Base-by-base conservation (phyloP, 2,888 invertebrate species). In the Dynastes maya region DNA sequence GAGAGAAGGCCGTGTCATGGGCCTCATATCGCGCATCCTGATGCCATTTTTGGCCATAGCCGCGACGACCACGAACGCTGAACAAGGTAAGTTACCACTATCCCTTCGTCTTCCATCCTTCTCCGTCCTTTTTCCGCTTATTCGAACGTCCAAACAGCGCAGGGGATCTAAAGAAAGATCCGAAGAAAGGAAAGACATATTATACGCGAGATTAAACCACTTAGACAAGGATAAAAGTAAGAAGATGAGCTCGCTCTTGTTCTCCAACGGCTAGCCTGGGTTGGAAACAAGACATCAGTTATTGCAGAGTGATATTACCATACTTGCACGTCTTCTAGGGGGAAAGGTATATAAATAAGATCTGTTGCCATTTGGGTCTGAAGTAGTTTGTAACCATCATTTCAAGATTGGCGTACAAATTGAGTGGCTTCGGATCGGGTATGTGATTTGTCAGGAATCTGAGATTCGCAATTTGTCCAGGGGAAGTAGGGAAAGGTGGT, bases 1-100 rank as follows among this genome's bases (percentile, higher is more conserved):
- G 63, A 75, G 76, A 76, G 76, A 76, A 76, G 77, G 72, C 45
- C 74, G 72, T 58, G 72, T 72, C 67, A 78, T 78, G 78, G 75
- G 78, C 67, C 67, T 78, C 71, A 55, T 74, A 67, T 55, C 55
- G n/a, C 63, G 78, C 51, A 74, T 78, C 55, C 74, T 78, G 32
- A 37, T 37, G 75, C 78, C 78, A 58, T 64, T 78, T 32, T 74
- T 78, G 78, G 78, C 78, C 67, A 40, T 75, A n/a, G 70, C 70
- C 13, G 61, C 71, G 13, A 63, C 61, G 27, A 77, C 63, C 22
- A 51, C 37, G 64, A 29, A 40, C 45, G 40, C 77, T 6, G 77
- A 77, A 64, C 77, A 77, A 77, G 77, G 77, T 77, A 64, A 77
- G 77, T 61, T 22, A 27, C 61, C 27, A 58, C 58, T 61, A 22